Evolutionary conservation across 2,888 invertebrate genomes (phyloP).

Genomic region (Epistrophe eligans): DNA sequence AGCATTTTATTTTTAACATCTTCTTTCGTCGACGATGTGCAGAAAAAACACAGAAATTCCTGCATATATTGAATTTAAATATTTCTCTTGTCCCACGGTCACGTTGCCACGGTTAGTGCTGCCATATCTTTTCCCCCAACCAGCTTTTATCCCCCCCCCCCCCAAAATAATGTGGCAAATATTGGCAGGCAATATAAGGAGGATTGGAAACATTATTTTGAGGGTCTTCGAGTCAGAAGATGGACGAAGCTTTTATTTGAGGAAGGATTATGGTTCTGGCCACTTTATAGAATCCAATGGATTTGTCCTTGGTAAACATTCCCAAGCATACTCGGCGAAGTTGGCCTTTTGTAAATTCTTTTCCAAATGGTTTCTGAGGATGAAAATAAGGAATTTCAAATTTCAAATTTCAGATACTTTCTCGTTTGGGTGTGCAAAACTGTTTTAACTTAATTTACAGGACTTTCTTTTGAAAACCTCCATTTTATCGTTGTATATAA

Average conservation of each 20-base stretch:
- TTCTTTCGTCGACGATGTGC: conserved; percentile 17
- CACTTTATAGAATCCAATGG: conserved; percentile 75
- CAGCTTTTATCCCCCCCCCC: background rate
- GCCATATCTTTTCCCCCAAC: conserved; percentile 1
- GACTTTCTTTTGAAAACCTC: conserved; percentile 18
- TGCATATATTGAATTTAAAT: conserved; percentile 76
- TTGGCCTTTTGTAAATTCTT: conserved; percentile 56
- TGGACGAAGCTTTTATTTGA: conserved; percentile 66
- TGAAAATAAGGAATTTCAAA: conserved; percentile 54
- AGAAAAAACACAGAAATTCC: conserved; percentile 57
- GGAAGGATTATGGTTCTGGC: conserved; percentile 75
- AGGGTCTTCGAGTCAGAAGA: conserved; percentile 28
- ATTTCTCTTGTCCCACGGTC: conserved; percentile 71
- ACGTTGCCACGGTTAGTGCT: conserved; percentile 57
- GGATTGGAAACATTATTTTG: conserved; percentile 53
- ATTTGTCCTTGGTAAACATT: conserved; percentile 76
- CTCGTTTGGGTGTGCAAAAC: conserved; percentile 32
- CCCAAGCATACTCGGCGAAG: conserved; percentile 52
- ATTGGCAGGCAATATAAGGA: conserved; percentile 42
- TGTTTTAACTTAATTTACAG: conserved; percentile 68
- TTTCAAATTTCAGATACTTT: conserved; percentile 54
- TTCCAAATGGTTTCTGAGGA: conserved; percentile 28
- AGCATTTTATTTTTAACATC: conserved; percentile 42
- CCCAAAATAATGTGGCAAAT: conserved; percentile 21
- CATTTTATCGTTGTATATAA: background rate